These are phyloP conservation scores for Vulpes ferrilata DNA, from an alignment of 2,113 vertebrate genomes.

Conservation along the genomic window DNA sequence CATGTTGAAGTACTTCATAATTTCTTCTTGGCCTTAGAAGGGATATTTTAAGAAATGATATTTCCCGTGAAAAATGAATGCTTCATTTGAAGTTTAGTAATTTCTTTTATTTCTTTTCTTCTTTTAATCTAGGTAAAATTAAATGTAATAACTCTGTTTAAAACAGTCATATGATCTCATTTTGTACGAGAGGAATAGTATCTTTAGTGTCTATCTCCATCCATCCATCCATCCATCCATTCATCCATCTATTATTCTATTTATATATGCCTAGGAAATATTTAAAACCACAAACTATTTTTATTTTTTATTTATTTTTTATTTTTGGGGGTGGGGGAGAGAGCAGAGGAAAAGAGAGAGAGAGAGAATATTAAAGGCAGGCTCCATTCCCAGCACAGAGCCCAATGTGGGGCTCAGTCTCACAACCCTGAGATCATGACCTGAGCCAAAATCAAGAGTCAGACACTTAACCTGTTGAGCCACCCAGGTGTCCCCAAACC, in stretches of 20 bases:
- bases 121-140: conserved; percentile 32
- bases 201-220: not conserved
- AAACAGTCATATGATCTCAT: conserved; percentile 1
- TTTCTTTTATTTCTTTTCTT: not conserved
- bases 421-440: not conserved
- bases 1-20: conserved; percentile 19
- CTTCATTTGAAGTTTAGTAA: conserved; percentile 42
- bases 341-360: not conserved
- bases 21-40: conserved; percentile 37
- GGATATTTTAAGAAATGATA: conserved; percentile 61
- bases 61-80: not conserved
- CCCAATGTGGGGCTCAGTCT: not conserved
- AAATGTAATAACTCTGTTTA: conserved; percentile 44
- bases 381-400: not conserved
- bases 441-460: not conserved
- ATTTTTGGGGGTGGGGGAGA: not conserved
- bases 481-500: not conserved
- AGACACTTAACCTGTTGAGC: not conserved
- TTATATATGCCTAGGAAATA: not conserved
- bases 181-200: conserved; percentile 29
- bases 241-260: not conserved
- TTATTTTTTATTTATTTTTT: not conserved
- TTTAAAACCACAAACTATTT: not conserved
- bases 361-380: not conserved
- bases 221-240: not conserved